These are phyloP conservation scores for Metaphire vulgaris DNA, from an alignment of 1,140 invertebrate species.

Conservation along the genomic window DNA sequence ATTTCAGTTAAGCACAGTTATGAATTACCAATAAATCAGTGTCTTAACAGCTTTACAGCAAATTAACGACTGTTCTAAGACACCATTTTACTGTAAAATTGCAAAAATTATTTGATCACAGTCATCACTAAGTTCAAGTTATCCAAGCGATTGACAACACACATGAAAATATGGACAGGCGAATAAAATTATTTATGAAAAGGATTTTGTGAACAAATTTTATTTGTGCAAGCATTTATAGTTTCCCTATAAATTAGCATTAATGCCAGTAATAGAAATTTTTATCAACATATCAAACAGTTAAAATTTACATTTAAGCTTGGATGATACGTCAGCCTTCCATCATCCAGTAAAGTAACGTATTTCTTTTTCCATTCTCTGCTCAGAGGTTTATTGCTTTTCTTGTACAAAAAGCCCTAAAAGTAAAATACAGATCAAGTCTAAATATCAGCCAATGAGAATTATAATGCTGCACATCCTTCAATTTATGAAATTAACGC, in stretches of 20 bases:
- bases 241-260: too few species aligned
- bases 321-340: conserved; percentile 87
- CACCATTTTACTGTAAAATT: not conserved
- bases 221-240: too few species aligned
- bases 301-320: conserved; percentile 77
- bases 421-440: not conserved
- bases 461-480: too few species aligned
- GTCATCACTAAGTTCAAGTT: not conserved
- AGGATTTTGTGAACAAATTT: not conserved
- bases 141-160: not conserved
- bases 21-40: not conserved
- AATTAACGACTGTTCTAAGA: not conserved
- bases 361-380: conserved; percentile 99
- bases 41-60: not conserved
- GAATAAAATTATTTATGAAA: too few species aligned
- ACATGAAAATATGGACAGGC: not conserved
- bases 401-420: conserved; percentile 86
- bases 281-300: too few species aligned
- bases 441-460: too few species aligned
- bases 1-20: not conserved
- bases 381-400: conserved; percentile 85
- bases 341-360: conserved; percentile 89
- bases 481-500: too few species aligned
- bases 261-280: too few species aligned
- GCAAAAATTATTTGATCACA: not conserved